Percentiles rank a stretch among this genome's conserved stretches.
Evolutionary conservation across 2,888 invertebrate genomes (phyloP).

Genomic region (Synergus itoensis): DNA sequence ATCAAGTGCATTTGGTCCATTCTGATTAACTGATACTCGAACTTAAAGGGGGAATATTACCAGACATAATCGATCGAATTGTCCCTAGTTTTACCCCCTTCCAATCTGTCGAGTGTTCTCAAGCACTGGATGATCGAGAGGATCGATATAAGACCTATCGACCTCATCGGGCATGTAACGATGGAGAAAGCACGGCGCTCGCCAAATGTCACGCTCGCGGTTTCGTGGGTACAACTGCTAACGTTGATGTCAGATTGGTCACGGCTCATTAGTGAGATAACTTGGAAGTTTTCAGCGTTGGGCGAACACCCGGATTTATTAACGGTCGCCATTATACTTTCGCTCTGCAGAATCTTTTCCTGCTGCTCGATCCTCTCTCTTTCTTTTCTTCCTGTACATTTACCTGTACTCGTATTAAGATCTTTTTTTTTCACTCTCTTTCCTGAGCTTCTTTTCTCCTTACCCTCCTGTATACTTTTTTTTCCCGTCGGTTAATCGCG

Average conservation of each 20-base stretch:
- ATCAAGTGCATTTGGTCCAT: not conserved
- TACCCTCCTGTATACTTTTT: not conserved
- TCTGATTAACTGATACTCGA: conserved; percentile 18
- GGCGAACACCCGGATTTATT: conserved; percentile 50
- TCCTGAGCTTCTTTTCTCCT: not conserved
- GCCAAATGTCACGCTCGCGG: conserved; percentile 54
- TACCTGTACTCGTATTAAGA: not conserved
- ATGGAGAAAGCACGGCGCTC: conserved; percentile 43
- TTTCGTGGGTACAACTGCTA: conserved; percentile 54
- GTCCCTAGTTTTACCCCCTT: not conserved
- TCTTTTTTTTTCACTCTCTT: not conserved
- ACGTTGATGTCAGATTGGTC: conserved; percentile 66
- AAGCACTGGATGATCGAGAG: conserved; percentile 45
- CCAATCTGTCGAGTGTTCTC: conserved; percentile 1
- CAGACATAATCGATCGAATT: not conserved
- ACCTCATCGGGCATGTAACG: conserved; percentile 46
- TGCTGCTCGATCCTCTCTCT: conserved; percentile 26
- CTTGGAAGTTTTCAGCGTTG: conserved; percentile 53
- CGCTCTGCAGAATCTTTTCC: conserved; percentile 45
- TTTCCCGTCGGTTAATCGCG: not conserved
- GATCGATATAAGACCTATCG: conserved; percentile 54
- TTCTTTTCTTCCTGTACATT: conserved; percentile 24
- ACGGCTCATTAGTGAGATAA: conserved; percentile 72
- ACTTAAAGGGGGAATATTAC: not conserved
- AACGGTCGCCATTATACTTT: conserved; percentile 54